Base-by-base conservation (phyloP, 2,113 vertebrate species). In the Dasyprocta punctata region DNA sequence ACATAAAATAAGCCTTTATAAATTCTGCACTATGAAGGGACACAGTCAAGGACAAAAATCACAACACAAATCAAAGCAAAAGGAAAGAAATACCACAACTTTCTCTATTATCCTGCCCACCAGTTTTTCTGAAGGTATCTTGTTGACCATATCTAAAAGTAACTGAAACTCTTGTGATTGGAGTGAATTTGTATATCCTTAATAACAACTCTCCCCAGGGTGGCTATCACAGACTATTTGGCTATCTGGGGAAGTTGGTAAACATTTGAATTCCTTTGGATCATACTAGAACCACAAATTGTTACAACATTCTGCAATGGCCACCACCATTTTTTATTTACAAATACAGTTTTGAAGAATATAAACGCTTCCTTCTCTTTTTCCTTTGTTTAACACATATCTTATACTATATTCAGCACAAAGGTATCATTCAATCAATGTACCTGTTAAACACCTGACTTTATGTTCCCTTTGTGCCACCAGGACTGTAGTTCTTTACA, bases 351-450 rank as follows among this genome's bases (percentile, higher is more conserved):
- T 67, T 28, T 49, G 33, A 82, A 58, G 36, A 78, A 92, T 54
- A 14, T 14, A 81, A 8, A 67, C 11, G 4, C 10, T 33, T 1
- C 20, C 13, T 2, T n/a, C 0, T 28, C 7, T 41, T 14, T 36
- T 78, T 30, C 24, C 24, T 89, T 86, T 86, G 44, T 69, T 73
- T 84, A 85, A 89, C 12, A 86, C 7, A 54, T 84, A 19, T 14
- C 65, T 86, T 16, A 80, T 71, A n/a, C 19, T 61, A 49, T 52
- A 61, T 78, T 84, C 87, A 94, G 4, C 5, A 80, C 8, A 92
- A 63, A 56, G 7, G 85, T 78, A 95, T 49, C 24, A 56, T 65
- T 60, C 61, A 89, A 86, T 73, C 22, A 80, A 63, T 52, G 44
- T 16, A 81, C 41, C 52, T 75, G 2, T 63, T 61, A 52, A 69